Evolutionary conservation across 2,113 vertebrate species (phyloP), one percentile per base, ranked within the genome.

Genomic region (Fulmarus glacialis): DNA sequence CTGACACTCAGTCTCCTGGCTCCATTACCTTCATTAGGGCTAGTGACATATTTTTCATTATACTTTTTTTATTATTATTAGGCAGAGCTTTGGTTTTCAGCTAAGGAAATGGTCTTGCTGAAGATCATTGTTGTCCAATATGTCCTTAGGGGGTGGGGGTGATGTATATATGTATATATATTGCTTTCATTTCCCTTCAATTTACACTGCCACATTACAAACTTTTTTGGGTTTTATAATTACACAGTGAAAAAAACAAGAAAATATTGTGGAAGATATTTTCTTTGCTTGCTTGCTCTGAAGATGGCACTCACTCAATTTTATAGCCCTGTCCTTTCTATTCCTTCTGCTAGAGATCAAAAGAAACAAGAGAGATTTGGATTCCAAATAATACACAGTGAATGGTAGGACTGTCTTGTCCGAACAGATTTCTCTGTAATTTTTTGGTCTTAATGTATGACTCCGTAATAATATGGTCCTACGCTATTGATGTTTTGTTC

Each of bases 131-230:
- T 40, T 70, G 20, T 43, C 14, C 21, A n/a, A 11, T 34, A 21
- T 5, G 11, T 43, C 32, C 23, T 66, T 60, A 2, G 2, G 2
- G 4, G 1, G 11, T 3, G 3, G 7, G 2, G 9, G 12, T 18
- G 5, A 8, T 18, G 4, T 19, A 2, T 24, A 6, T 27, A 21
- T 11, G 8, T 34, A 12, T 14, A 26, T 11, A 45, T 9, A 15
- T 42, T 21, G 17, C 7, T 55, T 79, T 67, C 11, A 63, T 40
- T 88, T 5, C 3, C 5, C 9, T 74, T 58, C 45, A 30, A 1
- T 67, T 81, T 45, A 30, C n/a, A 40, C 12, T 36, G 27, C 5
- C 43, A 43, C 5, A 4, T 63, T 52, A 36, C 15, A 77, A 72
- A 32, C 1, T 3, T 70, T 63, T 72, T 10, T 4, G 29, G 8